Evolutionary conservation across 2,888 invertebrate genomes (phyloP).

Genomic region (Acholoe squamosa): DNA sequence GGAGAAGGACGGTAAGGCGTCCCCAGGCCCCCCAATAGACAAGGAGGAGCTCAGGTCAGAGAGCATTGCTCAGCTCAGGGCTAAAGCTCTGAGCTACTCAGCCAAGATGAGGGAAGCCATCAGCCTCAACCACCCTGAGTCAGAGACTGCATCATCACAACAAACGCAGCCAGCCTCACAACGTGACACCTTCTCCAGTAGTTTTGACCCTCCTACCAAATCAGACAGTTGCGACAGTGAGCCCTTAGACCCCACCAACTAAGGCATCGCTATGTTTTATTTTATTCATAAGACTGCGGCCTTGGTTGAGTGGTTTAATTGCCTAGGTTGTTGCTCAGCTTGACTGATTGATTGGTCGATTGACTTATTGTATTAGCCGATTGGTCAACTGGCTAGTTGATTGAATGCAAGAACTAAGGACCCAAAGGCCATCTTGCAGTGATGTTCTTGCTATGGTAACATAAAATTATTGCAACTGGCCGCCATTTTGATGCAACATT

Average conservation of each 20-base stretch:
- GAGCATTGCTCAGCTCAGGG: constrained; percentile 95
- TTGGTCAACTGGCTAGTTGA: not conserved
- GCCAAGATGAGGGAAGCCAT: constrained; percentile 75
- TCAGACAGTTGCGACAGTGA: constrained; percentile 58
- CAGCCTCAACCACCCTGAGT: not conserved
- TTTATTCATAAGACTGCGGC: not conserved
- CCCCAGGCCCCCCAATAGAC: constrained; percentile 66
- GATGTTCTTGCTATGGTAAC: not conserved
- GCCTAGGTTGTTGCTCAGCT: not conserved
- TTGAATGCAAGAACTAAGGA: not conserved
- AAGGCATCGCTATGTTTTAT: not conserved
- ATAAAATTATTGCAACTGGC: not conserved
- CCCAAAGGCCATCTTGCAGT: not conserved
- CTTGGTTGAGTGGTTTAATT: not conserved
- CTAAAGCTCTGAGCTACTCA: constrained; percentile 95
- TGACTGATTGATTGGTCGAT: not conserved
- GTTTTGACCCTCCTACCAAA: constrained; percentile 63
- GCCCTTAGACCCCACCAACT: constrained; percentile 62
- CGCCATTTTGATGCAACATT: constrained; percentile 3
- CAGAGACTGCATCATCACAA: not conserved
- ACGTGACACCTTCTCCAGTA: constrained; percentile 53
- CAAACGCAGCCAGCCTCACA: constrained; percentile 40
- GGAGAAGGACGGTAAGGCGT: not conserved
- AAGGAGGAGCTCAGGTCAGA: constrained; percentile 87
- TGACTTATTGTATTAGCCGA: not conserved